phyloP scores from a whole-genome alignment of 2,888 invertebrate species.

The Clepsis dumicolana region DNA sequence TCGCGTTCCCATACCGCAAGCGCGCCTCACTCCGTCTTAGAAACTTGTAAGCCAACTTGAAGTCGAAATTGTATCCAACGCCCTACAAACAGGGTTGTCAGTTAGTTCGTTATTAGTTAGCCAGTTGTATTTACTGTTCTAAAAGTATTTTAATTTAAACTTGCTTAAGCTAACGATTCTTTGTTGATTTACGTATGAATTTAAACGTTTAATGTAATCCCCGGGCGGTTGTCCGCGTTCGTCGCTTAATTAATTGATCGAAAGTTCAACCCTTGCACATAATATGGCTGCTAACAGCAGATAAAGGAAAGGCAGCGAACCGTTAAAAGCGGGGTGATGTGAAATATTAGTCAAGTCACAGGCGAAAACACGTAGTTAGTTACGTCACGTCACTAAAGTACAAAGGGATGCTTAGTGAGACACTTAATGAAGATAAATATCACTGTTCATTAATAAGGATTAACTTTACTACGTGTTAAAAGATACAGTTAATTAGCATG shows the following conservation, averaged over 20 bases:
- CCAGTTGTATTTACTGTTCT: slow-evolving; percentile 26
- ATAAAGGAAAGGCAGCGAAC: slow-evolving; percentile 79
- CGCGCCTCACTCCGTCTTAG: slow-evolving; percentile 91
- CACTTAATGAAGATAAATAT: slow-evolving; percentile 85
- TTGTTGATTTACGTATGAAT: slow-evolving; percentile 28
- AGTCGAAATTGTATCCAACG: slow-evolving; percentile 93
- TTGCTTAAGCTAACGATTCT: slow-evolving; percentile 25
- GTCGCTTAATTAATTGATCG: slow-evolving; percentile 84
- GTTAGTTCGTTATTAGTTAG: slow-evolving; percentile 45
- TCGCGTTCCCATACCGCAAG: slow-evolving; percentile 91
- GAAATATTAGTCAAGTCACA: slow-evolving; percentile 83
- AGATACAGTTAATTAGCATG: slow-evolving; percentile 63
- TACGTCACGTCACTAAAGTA: slow-evolving; percentile 77
- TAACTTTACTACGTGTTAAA: slow-evolving; percentile 76
- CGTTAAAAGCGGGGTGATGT: slow-evolving; percentile 80
- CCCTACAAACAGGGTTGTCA: slow-evolving; percentile 81
- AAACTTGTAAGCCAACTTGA: slow-evolving; percentile 94
- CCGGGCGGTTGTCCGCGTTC: slow-evolving; percentile 67
- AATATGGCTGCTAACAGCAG: slow-evolving; percentile 79
- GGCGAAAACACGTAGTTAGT: slow-evolving; percentile 79
- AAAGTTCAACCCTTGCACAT: slow-evolving; percentile 82
- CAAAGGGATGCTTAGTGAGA: slow-evolving; percentile 82
- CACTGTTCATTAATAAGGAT: slow-evolving; percentile 80
- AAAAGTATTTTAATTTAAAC: slow-evolving; percentile 39
- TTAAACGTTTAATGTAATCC: slow-evolving; percentile 71